Evolutionary conservation across 2,797 vertebrate species (phyloP).

Genomic region (Anguilla anguilla): DNA sequence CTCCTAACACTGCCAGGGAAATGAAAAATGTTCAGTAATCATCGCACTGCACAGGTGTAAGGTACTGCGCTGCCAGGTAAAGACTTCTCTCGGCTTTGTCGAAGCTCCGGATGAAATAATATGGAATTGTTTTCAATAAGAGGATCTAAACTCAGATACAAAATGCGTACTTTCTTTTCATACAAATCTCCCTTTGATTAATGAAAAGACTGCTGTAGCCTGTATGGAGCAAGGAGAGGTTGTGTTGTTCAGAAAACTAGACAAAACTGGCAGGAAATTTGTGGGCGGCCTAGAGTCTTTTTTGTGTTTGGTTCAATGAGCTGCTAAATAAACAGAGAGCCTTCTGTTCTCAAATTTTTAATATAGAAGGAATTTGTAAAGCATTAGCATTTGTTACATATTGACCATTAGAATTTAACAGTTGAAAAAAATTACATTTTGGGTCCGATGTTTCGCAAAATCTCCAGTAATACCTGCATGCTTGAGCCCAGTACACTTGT

Average conservation of each 20-base stretch:
- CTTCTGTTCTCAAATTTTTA: slow-evolving; percentile 26
- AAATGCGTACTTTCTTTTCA: slow-evolving; percentile 44
- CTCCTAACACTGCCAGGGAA: slow-evolving; percentile 24
- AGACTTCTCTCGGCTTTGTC: slow-evolving; percentile 33
- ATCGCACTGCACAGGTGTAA: slow-evolving; percentile 35
- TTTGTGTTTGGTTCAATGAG: not conserved
- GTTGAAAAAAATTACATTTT: slow-evolving; percentile 17
- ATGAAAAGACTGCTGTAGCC: slow-evolving; percentile 12
- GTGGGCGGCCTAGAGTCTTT: not conserved
- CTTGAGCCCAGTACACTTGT: slow-evolving; percentile 50
- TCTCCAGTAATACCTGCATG: slow-evolving; percentile 43
- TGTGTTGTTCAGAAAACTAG: slow-evolving; percentile 23
- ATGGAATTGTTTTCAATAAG: slow-evolving; percentile 50
- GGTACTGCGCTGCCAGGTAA: slow-evolving; percentile 36
- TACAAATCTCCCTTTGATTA: not conserved
- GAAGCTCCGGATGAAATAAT: slow-evolving; percentile 37
- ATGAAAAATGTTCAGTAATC: slow-evolving; percentile 36
- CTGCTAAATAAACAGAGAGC: not conserved
- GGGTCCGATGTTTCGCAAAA: slow-evolving; percentile 49
- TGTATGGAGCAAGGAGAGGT: not conserved
- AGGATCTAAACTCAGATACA: slow-evolving; percentile 43
- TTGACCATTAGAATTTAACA: slow-evolving; percentile 38
- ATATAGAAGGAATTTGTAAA: slow-evolving; percentile 24
- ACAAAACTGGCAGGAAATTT: slow-evolving; percentile 1
- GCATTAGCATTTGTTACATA: slow-evolving; percentile 31